Percentiles rank a stretch among this genome's conserved stretches.
Evolutionary conservation across 2,888 invertebrate genomes (phyloP).

Genomic region (Eupithecia pulchellata): DNA sequence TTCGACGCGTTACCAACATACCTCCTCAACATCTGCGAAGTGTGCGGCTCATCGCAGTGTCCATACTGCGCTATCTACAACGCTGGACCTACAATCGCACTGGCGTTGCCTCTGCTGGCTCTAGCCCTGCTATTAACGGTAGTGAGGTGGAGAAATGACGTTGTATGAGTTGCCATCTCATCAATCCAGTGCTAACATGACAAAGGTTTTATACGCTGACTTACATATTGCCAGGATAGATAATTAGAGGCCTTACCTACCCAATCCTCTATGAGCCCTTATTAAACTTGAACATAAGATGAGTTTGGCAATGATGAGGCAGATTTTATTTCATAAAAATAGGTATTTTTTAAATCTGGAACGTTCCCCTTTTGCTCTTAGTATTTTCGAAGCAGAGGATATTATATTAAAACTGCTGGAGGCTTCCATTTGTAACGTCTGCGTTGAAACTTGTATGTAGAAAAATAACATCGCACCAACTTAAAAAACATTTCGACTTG

Average conservation of each 20-base stretch:
- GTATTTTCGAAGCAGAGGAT: too few relatives aligned
- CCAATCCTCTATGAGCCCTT: neutral
- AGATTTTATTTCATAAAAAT: too few relatives aligned
- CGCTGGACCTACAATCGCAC: conserved; percentile 59
- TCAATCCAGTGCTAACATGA: neutral
- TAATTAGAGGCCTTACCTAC: neutral
- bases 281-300: too few relatives aligned
- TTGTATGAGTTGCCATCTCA: neutral
- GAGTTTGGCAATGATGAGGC: too few relatives aligned
- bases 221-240: neutral
- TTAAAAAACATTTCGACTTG: too few relatives aligned
- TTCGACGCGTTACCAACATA: conserved; percentile 95
- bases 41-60: conserved; percentile 97
- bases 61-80: conserved; percentile 96
- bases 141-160: conserved; percentile 7
- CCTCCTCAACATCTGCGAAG: conserved; percentile 95
- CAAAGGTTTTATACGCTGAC: neutral
- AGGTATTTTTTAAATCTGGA: too few relatives aligned
- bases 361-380: too few relatives aligned
- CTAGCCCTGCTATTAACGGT: conserved; percentile 34
- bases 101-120: conserved; percentile 44
- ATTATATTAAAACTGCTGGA: too few relatives aligned
- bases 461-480: too few relatives aligned
- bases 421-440: too few relatives aligned
- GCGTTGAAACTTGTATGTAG: too few relatives aligned